Evolutionary conservation across 2,113 vertebrate species (phyloP).

Genomic region (Prunella fulvescens): DNA sequence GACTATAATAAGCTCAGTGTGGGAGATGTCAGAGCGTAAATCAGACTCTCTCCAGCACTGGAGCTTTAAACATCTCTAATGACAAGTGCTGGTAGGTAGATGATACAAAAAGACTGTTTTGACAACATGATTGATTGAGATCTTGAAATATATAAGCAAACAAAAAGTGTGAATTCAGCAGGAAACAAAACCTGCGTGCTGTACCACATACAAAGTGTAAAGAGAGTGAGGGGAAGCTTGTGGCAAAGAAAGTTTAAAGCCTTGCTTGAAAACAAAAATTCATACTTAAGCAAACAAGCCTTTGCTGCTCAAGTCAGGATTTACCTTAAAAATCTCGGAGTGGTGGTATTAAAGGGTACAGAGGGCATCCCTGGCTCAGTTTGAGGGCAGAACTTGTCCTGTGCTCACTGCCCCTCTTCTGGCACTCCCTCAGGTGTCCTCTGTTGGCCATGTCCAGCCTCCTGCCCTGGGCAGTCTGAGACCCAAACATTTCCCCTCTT

Average conservation of each 20-base stretch:
- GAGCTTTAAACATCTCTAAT: constrained; percentile 50
- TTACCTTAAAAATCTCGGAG: not conserved
- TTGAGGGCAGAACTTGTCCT: not conserved
- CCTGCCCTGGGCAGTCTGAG: not conserved
- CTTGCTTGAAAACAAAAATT: not conserved
- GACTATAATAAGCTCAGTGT: constrained; percentile 57
- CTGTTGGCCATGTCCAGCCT: not conserved
- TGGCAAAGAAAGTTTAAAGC: not conserved
- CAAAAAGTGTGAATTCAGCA: constrained; percentile 42
- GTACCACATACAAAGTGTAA: not conserved
- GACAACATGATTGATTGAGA: constrained; percentile 57
- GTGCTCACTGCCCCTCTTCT: not conserved
- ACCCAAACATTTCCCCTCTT: not conserved
- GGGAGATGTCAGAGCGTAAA: constrained; percentile 43
- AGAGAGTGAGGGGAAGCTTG: not conserved
- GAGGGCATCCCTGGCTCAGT: fast-evolving
- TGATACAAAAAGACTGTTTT: constrained; percentile 63
- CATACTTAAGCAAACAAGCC: not conserved
- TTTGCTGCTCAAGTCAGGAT: not conserved
- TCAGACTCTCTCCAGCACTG: constrained; percentile 22
- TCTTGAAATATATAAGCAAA: constrained; percentile 45
- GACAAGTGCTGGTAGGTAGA: constrained; percentile 44
- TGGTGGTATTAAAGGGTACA: not conserved
- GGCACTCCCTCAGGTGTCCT: not conserved
- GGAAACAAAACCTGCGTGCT: not conserved